phyloP scores from a whole-genome alignment of 2,113 vertebrate species.

The Chloebia gouldiae region DNA sequence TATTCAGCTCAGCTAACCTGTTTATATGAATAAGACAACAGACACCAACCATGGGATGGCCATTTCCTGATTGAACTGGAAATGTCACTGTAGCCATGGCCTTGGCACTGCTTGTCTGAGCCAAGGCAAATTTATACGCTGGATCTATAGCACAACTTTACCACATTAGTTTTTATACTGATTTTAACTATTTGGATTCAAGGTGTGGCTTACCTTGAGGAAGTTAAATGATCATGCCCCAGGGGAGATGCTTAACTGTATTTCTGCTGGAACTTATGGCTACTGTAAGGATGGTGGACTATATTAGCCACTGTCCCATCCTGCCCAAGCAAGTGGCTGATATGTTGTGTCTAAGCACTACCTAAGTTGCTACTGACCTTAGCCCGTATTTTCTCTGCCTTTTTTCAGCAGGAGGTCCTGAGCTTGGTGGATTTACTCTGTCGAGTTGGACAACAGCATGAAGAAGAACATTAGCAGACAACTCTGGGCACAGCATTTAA shows the following conservation, averaged over 20 bases:
- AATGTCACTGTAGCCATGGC: neutral
- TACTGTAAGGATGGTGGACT: neutral
- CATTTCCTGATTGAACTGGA: neutral
- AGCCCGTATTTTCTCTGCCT: neutral
- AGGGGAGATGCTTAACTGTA: neutral
- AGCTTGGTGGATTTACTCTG: neutral
- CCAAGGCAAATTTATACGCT: neutral
- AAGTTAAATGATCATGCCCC: neutral
- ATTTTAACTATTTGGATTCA: neutral
- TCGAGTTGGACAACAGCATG: neutral
- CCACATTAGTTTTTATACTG: neutral
- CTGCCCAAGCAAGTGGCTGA: neutral
- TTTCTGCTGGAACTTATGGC: neutral
- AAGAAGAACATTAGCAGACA: neutral
- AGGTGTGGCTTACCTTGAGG: neutral
- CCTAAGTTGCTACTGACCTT: neutral
- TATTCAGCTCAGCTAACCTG: neutral
- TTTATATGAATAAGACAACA: neutral
- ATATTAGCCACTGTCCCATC: neutral
- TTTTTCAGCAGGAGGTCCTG: neutral
- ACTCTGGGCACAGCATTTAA: neutral
- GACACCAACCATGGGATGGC: neutral
- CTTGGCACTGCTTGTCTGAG: neutral
- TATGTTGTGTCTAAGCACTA: neutral
- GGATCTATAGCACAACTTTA: neutral